These are phyloP conservation scores for Deroplatys truncata DNA, from an alignment of 2,888 invertebrate genomes.

Conservation along the genomic window DNA sequence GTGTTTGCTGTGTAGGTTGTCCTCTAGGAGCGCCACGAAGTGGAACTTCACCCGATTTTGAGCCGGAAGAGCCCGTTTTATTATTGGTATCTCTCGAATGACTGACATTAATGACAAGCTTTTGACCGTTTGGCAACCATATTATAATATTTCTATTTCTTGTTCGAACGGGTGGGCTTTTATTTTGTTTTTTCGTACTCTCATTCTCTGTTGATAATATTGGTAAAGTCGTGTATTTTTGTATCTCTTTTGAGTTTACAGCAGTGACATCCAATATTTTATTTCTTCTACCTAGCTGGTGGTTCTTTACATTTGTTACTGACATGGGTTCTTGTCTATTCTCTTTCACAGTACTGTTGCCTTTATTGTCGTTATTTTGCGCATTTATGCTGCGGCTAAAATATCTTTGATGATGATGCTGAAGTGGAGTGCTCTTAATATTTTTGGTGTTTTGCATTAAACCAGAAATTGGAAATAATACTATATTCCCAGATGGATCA, in stretches of 20 bases:
- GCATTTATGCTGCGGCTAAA: background rate
- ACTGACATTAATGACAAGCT: background rate
- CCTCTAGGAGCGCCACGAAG: too few relatives aligned
- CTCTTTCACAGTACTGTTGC: background rate
- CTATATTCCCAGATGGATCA: background rate
- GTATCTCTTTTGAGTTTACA: background rate
- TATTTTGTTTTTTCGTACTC: too few relatives aligned
- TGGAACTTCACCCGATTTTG: background rate
- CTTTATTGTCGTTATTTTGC: background rate
- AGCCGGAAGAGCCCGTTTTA: too few relatives aligned
- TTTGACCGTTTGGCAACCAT: background rate
- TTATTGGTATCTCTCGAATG: background rate
- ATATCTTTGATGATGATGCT: background rate
- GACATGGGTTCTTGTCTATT: background rate
- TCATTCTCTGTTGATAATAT: background rate
- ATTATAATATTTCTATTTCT: background rate
- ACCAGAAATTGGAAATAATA: background rate
- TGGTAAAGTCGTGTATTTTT: background rate
- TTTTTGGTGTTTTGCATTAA: background rate
- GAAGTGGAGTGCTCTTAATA: background rate
- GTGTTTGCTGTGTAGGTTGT: background rate
- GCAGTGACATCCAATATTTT: background rate
- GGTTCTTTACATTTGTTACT: background rate
- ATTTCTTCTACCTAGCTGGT: background rate
- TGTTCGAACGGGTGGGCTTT: background rate